phyloP scores from a whole-genome alignment of 2,888 invertebrate genomes.

The Drosophila bunnanda region DNA sequence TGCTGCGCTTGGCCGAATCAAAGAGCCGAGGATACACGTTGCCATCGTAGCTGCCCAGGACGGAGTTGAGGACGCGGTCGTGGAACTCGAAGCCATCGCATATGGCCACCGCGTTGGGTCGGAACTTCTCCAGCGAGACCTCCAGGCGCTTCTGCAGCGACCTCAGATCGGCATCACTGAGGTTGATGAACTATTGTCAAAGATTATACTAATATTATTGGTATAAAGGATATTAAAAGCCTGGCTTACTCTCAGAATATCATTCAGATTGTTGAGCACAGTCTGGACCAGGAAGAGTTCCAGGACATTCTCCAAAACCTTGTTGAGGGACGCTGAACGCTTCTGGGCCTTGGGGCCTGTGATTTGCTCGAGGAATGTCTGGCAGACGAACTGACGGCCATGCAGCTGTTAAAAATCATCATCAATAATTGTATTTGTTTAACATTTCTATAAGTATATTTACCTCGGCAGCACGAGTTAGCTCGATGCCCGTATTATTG shows the following conservation, averaged over 20 bases:
- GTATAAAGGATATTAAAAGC: accelerated
- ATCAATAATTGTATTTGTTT: not conserved
- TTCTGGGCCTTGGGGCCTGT: conserved; percentile 81
- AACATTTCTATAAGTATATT: not conserved
- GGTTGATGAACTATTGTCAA: conserved; percentile 63
- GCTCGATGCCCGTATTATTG: conserved; percentile 93
- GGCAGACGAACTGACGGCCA: conserved; percentile 91
- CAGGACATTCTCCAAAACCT: conserved; percentile 89
- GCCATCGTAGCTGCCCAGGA: conserved; percentile 93
- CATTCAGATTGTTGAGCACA: conserved; percentile 90
- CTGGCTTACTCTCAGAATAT: conserved; percentile 89
- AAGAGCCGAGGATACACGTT: conserved; percentile 93
- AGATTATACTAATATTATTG: conserved; percentile 4
- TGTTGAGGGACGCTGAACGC: conserved; percentile 87
- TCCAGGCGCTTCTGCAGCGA: conserved; percentile 89
- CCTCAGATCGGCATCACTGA: conserved; percentile 70
- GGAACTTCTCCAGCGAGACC: conserved; percentile 88
- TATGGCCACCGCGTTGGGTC: conserved; percentile 95
- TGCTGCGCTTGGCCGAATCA: conserved; percentile 92
- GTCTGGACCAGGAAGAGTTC: conserved; percentile 92
- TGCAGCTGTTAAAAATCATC: conserved; percentile 87
- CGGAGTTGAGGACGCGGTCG: conserved; percentile 91
- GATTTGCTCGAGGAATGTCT: conserved; percentile 88
- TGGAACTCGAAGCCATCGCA: conserved; percentile 96
- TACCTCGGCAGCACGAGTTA: conserved; percentile 91